These are phyloP conservation scores for Sphaeramia orbicularis DNA, from an alignment of 2,797 vertebrate species.

Conservation along the genomic window DNA sequence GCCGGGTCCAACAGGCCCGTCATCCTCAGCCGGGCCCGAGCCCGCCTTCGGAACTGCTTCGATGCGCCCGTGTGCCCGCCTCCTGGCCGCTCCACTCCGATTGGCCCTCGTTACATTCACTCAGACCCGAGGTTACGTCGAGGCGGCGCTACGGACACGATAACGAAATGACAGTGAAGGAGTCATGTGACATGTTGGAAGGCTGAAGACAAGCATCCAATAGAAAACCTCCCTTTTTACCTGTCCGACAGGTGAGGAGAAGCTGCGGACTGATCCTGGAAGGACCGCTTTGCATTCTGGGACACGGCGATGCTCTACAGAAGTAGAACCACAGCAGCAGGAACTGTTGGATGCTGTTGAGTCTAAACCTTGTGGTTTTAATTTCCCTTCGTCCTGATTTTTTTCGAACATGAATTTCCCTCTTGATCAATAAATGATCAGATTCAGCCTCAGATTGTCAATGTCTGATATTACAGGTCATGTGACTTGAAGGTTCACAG, in stretches of 20 bases:
- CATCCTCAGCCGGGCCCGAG: constrained; percentile 93
- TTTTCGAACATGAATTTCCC: too few species aligned
- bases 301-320: constrained; percentile 89
- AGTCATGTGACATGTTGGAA: constrained; percentile 1
- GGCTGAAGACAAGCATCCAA: too few species aligned
- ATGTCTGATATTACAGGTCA: too few species aligned
- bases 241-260: constrained; percentile 91
- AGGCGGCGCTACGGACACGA: constrained; percentile 87
- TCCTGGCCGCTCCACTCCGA: constrained; percentile 78
- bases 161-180: constrained; percentile 40
- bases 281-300: constrained; percentile 62
- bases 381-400: too few species aligned
- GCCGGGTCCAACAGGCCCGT: constrained; percentile 92
- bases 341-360: too few species aligned
- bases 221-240: constrained; percentile 88
- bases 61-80: constrained; percentile 86
- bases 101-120: constrained; percentile 89
- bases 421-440: too few species aligned
- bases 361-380: too few species aligned
- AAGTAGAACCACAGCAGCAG: not conserved
- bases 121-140: constrained; percentile 90
- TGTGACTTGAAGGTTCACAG: too few species aligned
- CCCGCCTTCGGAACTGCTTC: constrained; percentile 88
- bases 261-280: constrained; percentile 77
- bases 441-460: too few species aligned